phyloP scores from a whole-genome alignment of 2,113 vertebrate species.

The Nothocercus julius region DNA sequence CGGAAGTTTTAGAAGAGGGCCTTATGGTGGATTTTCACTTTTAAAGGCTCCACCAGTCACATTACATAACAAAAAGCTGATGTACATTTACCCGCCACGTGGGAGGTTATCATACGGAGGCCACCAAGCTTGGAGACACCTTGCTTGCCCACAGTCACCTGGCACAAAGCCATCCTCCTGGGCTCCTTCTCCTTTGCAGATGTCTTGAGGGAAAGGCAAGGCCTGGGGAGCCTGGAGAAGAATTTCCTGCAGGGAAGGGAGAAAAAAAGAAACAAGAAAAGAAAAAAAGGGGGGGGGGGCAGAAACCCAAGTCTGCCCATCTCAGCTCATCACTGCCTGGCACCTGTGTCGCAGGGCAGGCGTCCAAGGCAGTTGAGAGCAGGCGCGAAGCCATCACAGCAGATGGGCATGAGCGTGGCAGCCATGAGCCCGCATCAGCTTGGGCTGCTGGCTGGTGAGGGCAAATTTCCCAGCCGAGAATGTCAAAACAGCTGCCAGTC shows the following conservation, averaged over 20 bases:
- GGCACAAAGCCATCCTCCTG: accelerated
- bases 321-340: conserved; percentile 26
- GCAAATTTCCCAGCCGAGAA: conserved; percentile 71
- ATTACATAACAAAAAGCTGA: neutral
- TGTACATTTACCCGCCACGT: neutral
- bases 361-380: conserved; percentile 24
- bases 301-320: neutral
- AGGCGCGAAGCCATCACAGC: conserved; percentile 51
- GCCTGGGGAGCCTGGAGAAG: neutral
- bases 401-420: conserved; percentile 58
- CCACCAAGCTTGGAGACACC: neutral
- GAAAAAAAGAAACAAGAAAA: neutral
- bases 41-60: neutral
- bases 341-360: conserved; percentile 70
- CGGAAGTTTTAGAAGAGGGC: neutral
- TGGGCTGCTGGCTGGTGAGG: conserved; percentile 42
- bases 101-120: neutral
- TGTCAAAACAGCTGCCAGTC: conserved; percentile 73
- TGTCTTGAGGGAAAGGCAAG: neutral
- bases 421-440: neutral
- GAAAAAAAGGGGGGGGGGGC: too few relatives aligned
- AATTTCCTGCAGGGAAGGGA: neutral
- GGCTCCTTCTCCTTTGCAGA: neutral
- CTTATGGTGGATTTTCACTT: accelerated
- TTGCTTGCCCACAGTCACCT: neutral